Conservation (phyloP, 2,113 vertebrate genomes). For the Myxocyprinus asiaticus region DNA sequence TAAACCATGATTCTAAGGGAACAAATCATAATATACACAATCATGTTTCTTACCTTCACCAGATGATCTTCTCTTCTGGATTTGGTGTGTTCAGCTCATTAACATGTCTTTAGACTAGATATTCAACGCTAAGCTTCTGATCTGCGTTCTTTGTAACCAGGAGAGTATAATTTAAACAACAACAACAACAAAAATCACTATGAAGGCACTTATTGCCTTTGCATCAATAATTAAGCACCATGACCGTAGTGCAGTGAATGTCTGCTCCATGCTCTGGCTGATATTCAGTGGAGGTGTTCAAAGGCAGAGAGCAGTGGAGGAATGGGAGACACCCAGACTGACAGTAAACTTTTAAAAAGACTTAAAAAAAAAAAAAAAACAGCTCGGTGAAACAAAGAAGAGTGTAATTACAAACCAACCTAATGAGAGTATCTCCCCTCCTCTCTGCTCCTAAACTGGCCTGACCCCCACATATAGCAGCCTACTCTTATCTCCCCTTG, state of each 20-base stretch:
- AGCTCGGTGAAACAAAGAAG: constrained; percentile 60
- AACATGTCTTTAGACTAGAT: neutral
- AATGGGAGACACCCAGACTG: constrained; percentile 19
- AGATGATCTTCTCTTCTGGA: constrained; percentile 1
- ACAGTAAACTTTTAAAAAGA: constrained; percentile 36
- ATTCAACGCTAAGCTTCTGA: neutral
- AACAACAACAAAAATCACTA: neutral
- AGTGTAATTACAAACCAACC: constrained; percentile 69
- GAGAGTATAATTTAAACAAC: neutral
- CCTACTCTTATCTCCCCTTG: constrained; percentile 4
- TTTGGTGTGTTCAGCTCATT: neutral
- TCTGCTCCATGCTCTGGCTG: neutral
- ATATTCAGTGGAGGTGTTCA: neutral
- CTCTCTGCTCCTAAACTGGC: neutral
- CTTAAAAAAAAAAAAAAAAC: constrained; percentile 18
- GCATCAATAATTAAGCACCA: neutral
- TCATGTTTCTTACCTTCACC: constrained; percentile 17
- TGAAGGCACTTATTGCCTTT: neutral
- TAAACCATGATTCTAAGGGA: neutral
- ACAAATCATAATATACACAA: neutral
- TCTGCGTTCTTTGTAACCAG: neutral
- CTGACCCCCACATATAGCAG: neutral
- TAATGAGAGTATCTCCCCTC: constrained; percentile 57
- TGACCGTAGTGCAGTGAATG: neutral
- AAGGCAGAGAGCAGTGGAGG: constrained; percentile 2